phyloP scores from a whole-genome alignment of 1,140 invertebrate genomes.

The Schlechtendalia chinensis region DNA sequence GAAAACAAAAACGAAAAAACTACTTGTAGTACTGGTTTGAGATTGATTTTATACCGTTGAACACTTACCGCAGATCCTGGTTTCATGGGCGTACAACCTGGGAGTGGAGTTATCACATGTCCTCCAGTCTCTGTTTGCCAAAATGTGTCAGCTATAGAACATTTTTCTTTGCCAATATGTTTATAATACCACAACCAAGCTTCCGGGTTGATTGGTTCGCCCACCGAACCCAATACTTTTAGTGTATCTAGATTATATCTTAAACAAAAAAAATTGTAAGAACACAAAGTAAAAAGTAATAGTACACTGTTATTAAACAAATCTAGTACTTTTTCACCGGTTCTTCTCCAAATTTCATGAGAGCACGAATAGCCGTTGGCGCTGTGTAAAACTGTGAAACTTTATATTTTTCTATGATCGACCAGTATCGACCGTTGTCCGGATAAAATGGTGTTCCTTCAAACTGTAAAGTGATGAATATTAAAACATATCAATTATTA shows the following conservation, averaged over 20 bases:
- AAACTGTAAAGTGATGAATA: constrained; percentile 66
- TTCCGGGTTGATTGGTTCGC: constrained; percentile 97
- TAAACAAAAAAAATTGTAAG: constrained; percentile 7
- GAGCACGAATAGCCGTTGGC: constrained; percentile 91
- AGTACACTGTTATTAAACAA: neutral
- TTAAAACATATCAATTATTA: neutral
- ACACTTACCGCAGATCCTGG: constrained; percentile 90
- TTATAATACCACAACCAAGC: constrained; percentile 98
- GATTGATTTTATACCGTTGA: neutral
- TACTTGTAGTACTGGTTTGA: neutral
- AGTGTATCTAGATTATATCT: constrained; percentile 61
- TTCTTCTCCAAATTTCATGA: constrained; percentile 90
- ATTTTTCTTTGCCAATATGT: constrained; percentile 75
- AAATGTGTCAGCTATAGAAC: constrained; percentile 95
- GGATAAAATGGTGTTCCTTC: constrained; percentile 94
- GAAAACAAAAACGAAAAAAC: constrained; percentile 53
- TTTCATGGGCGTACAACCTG: constrained; percentile 92
- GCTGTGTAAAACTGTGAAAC: constrained; percentile 98
- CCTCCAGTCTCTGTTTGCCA: constrained; percentile 99
- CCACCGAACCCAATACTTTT: constrained; percentile 88
- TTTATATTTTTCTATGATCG: constrained; percentile 88
- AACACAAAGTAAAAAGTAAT: neutral
- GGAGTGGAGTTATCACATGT: constrained; percentile 90
- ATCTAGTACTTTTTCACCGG: constrained; percentile 64
- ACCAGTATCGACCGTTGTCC: constrained; percentile 88